Evolutionary conservation across 2,888 invertebrate genomes (phyloP).

Genomic region (Coremacera marginata): DNA sequence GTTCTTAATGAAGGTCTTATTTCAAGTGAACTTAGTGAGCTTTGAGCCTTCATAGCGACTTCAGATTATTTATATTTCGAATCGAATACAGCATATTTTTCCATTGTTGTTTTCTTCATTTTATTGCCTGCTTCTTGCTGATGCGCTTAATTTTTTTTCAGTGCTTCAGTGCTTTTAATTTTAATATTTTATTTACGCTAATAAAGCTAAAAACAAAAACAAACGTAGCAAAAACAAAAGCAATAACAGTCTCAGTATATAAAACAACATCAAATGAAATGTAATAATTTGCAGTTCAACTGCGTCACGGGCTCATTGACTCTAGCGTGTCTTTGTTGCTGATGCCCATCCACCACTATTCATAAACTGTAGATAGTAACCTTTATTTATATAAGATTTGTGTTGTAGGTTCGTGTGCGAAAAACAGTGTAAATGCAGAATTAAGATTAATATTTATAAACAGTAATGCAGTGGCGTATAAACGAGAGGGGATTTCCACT

Average conservation of each 20-base stretch:
- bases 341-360: not conserved
- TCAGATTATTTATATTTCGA: too few relatives aligned
- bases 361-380: not conserved
- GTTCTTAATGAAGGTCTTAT: too few relatives aligned
- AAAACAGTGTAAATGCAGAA: conserved; percentile 11
- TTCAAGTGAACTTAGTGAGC: too few relatives aligned
- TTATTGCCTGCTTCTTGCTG: not conserved
- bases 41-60: too few relatives aligned
- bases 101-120: conserved; percentile 6
- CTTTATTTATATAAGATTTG: not conserved
- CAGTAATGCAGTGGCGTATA: conserved; percentile 2
- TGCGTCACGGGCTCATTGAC: conserved; percentile 26
- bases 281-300: conserved; percentile 6
- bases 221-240: conserved; percentile 8
- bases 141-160: not conserved
- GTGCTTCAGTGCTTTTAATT: conserved; percentile 18
- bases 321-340: not conserved
- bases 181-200: conserved; percentile 10
- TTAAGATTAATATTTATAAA: conserved; percentile 25
- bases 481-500: not conserved
- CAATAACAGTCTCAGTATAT: not conserved
- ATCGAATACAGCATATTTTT: not conserved
- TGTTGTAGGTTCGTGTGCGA: conserved; percentile 13
- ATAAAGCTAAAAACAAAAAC: conserved; percentile 1
- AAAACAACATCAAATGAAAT: not conserved